Conservation (phyloP, 2,888 invertebrate species). For the Automeris io region DNA sequence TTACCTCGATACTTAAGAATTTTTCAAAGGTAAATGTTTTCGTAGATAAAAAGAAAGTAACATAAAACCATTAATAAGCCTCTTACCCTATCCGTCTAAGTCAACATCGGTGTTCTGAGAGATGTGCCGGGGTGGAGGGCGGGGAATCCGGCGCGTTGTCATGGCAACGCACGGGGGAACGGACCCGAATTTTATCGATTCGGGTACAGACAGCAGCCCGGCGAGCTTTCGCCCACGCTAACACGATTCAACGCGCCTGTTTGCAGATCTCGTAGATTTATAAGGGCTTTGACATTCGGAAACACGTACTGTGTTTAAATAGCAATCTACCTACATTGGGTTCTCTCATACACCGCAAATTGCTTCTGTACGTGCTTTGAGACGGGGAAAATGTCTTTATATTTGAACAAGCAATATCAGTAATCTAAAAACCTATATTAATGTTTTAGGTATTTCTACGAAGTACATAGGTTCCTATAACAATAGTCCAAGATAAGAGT, state of each 20-base stretch:
- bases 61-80: conserved; percentile 76
- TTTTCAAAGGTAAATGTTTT: conserved; percentile 26
- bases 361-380: conserved; percentile 30
- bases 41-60: conserved; percentile 54
- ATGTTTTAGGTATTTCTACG: background rate
- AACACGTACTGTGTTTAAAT: conserved; percentile 50
- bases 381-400: conserved; percentile 17
- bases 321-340: conserved; percentile 30
- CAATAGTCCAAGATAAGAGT: too few relatives aligned
- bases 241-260: conserved; percentile 70
- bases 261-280: conserved; percentile 69
- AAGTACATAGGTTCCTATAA: too few relatives aligned
- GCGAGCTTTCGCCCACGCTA: conserved; percentile 63
- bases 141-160: conserved; percentile 50
- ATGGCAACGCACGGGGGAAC: conserved; percentile 67
- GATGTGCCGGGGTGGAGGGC: conserved; percentile 43
- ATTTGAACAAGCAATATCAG: background rate
- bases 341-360: conserved; percentile 30
- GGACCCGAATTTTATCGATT: conserved; percentile 77
- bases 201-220: conserved; percentile 71
- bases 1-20: conserved; percentile 1
- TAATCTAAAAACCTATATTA: background rate
- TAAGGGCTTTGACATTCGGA: conserved; percentile 65
- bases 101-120: conserved; percentile 72
- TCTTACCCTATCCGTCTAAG: conserved; percentile 77